Evolutionary conservation across 2,113 vertebrate species (phyloP).

Genomic region (Caracal caracal): DNA sequence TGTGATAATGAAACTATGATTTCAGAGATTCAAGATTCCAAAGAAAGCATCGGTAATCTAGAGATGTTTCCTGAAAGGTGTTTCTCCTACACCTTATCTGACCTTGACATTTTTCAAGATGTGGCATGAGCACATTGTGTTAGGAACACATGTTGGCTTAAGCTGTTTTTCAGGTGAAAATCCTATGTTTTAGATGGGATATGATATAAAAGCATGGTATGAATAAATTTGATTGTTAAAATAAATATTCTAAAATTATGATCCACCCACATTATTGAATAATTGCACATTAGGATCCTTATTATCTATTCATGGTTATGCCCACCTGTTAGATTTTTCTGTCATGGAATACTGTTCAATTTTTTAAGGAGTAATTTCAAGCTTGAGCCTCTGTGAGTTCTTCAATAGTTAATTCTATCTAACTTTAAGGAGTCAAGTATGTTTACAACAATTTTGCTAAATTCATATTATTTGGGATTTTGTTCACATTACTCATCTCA

Average conservation of each 20-base stretch:
- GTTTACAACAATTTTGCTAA: not conserved
- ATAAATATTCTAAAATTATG: not conserved
- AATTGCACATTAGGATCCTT: not conserved
- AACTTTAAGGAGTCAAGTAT: not conserved
- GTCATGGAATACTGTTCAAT: not conserved
- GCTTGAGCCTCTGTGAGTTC: not conserved
- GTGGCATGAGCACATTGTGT: not conserved
- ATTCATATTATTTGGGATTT: not conserved
- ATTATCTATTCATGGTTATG: not conserved
- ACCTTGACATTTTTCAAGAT: not conserved
- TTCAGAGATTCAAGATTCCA: not conserved
- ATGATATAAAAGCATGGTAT: not conserved
- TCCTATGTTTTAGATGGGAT: not conserved
- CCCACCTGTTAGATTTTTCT: not conserved
- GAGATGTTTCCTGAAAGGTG: not conserved
- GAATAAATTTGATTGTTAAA: not conserved
- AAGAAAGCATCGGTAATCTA: not conserved
- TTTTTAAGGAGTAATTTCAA: not conserved
- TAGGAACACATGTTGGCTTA: not conserved
- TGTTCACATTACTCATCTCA: not conserved
- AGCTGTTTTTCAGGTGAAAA: not conserved
- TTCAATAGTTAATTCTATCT: not conserved
- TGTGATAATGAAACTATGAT: not conserved
- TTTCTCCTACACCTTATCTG: not conserved
- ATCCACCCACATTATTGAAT: not conserved